Evolutionary conservation across 2,113 vertebrate genomes (phyloP), one percentile per base, ranked within the genome.

Genomic region (Microcebus jonahi): DNA sequence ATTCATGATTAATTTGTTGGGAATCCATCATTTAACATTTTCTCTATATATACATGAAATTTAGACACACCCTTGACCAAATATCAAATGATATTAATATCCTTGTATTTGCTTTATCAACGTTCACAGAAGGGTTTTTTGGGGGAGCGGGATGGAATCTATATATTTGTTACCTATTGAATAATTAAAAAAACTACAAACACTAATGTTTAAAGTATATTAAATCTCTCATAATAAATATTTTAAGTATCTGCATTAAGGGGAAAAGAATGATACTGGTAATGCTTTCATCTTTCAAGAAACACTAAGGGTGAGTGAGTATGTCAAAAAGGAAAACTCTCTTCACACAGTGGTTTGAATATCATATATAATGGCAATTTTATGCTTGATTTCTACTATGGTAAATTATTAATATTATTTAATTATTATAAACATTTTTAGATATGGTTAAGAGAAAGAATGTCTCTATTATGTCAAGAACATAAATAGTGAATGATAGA

Each of bases 271-370:
- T 88, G 34, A 71, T 65, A 89, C 0, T 48, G 42, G 27, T 50
- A 88, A 77, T 77, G 83, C 36, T 76, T 85, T 57, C 15, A 79
- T 88, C 86, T 97, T 95, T 89, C 50, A 89, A 91, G 25, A 91
- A 73, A 68, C 36, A 93, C 18, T 59, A 81, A 39, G 3, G n/a
- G n/a, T 23, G 67, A 94, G 23, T 84, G 68, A 86, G 39, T 59
- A 39, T 10, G 75, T 55, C 53, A 89, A n/a, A 96, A 90, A 95
- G 79, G 68, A 93, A 92, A 75, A 36, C 9, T 81, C 34, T 86
- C 12, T 63, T 85, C 25, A 75, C 1, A 27, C 70, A 20, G n/a
- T 68, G 11, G 25, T 89, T 73, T 85, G 45, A 81, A 29, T 55
- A 53, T 23, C 73, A 92, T 20, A 76, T 29, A 42, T 31, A 83